phyloP scores from a whole-genome alignment of 2,888 invertebrate species.

The Meteorus cinctellus region DNA sequence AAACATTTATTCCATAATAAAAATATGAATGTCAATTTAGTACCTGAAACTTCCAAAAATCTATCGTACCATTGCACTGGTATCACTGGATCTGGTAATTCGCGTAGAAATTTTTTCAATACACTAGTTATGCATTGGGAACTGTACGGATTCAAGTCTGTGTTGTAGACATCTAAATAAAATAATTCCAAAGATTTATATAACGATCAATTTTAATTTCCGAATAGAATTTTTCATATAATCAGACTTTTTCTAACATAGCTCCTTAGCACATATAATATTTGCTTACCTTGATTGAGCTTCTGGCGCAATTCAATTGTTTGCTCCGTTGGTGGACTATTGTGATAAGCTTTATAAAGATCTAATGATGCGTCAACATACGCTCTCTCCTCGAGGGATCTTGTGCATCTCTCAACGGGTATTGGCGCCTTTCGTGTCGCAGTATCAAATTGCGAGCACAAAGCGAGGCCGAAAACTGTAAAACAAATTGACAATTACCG shows the following conservation, averaged over 20 bases:
- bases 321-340: conserved; percentile 78
- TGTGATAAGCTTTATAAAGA: conserved; percentile 81
- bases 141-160: conserved; percentile 74
- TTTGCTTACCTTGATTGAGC: conserved; percentile 72
- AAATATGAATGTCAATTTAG: conserved; percentile 50
- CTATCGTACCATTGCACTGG: conserved; percentile 83
- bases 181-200: conserved; percentile 21
- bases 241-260: not conserved
- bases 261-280: conserved; percentile 4
- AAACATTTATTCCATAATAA: not conserved
- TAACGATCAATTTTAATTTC: not conserved
- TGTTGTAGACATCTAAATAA: conserved; percentile 68
- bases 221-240: not conserved
- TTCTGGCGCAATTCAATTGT: conserved; percentile 77
- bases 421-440: conserved; percentile 77
- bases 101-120: conserved; percentile 82
- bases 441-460: conserved; percentile 79
- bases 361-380: conserved; percentile 75
- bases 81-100: conserved; percentile 84
- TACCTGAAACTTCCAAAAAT: conserved; percentile 78
- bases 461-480: conserved; percentile 78
- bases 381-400: conserved; percentile 78
- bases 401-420: conserved; percentile 77
- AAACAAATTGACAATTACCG: conserved; percentile 39
- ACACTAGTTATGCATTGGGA: conserved; percentile 77